Conservation (phyloP, 2,113 vertebrate genomes). For the Zosterops pallidus region DNA sequence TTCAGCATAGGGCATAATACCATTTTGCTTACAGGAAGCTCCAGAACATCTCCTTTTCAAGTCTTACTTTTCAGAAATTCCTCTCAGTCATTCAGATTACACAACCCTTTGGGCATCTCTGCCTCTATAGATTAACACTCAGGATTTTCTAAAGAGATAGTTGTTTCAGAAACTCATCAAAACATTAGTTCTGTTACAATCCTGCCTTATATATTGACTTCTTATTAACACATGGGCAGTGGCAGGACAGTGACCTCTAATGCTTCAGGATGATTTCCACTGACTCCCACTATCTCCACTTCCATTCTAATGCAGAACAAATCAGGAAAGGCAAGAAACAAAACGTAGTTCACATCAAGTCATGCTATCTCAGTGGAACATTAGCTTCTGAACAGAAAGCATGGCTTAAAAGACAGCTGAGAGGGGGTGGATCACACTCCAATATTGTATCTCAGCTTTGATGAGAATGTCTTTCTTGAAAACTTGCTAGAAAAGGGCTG, state of each 20-base stretch:
- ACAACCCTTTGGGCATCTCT: not conserved
- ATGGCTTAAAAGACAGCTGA: not conserved
- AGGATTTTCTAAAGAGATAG: not conserved
- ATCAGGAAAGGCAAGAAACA: not conserved
- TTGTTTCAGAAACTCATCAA: not conserved
- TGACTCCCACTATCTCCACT: not conserved
- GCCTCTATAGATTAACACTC: not conserved
- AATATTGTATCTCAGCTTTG: not conserved
- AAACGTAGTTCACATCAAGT: not conserved
- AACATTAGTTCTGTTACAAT: not conserved
- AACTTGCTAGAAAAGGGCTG: not conserved
- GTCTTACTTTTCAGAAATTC: not conserved
- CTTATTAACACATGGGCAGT: not conserved
- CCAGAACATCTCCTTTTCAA: not conserved
- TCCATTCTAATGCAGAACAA: not conserved
- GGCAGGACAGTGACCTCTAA: not conserved
- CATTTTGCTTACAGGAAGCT: not conserved
- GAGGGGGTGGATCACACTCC: not conserved
- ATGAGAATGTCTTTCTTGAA: not conserved
- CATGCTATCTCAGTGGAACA: not conserved
- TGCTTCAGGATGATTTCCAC: not conserved
- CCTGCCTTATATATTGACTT: not conserved
- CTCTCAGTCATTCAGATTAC: not conserved
- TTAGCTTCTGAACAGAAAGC: not conserved
- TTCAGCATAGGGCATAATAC: rapidly evolving